Base-by-base conservation (phyloP, 2,888 invertebrate genomes). In the Troglohyphantes excavatus region DNA sequence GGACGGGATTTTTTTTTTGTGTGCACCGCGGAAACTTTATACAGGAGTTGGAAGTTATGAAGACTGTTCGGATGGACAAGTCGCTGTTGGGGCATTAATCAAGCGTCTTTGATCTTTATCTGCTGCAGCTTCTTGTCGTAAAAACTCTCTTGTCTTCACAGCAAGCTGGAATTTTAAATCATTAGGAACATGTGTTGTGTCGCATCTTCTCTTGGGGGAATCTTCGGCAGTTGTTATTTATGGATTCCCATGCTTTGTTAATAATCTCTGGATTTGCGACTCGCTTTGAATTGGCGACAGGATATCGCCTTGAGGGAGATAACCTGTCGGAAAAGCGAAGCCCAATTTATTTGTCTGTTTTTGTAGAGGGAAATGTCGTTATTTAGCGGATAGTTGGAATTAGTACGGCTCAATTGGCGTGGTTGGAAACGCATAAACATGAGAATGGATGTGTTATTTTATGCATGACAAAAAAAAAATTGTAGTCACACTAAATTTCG, bases 61-160 rank as follows among this genome's bases (percentile, higher is more conserved):
- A 68, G 53, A 53, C 3, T 27, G 33, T 23, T 43, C 21, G 43
- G n/a, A 70, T 39, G 3, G 33, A 39, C 39, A 72, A 39, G 39
- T 76, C 33, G 23, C 21, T 61, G 70, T 29, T 19, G 5, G 29
- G 27, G 29, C 72, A 87, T 87, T 87, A 72, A 87, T 87, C 79
- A 86, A 78, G 78, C 46, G 65, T 29, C 29, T 39, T 29, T 73
- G 79, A 87, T 87, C 87, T 79, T 87, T 87, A 87, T 87, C 79
- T 43, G 39, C 26, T n/a, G 65, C 17, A 61, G 39, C 29, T 21
- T 29, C 29, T 67, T 75, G 75, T 84, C 72, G 27, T 70, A 70
- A 81, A 82, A 46, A 21, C 67, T 43, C 5, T 65, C 72, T n/a
- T 84, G 27, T 65, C 76, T 87, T 79, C 39, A 11, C 33, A 39